Evolutionary conservation across 2,888 invertebrate genomes (phyloP), one percentile per base, ranked within the genome.

Genomic region (Acanthosepion lycidas): DNA sequence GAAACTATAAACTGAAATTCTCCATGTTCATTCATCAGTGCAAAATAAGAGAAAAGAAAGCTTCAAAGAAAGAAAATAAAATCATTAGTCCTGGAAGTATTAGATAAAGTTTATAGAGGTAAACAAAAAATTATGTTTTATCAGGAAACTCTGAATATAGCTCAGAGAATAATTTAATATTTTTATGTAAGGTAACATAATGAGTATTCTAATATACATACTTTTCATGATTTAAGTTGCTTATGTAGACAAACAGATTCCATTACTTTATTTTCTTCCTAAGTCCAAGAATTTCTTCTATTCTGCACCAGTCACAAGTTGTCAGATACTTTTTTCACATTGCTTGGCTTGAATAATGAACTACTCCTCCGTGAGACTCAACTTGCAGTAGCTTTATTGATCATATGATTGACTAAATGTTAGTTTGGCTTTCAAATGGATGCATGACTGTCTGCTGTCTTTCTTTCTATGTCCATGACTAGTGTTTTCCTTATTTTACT

Each of bases 221-320:
- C n/a, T 12, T 78, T 78, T 78, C n/a, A 78, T 12, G 33, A 15
- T 78, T 78, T 78, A n/a, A 78, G 33, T 78, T 78, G 78, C 33
- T 78, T 78, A n/a, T n/a, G 33, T n/a, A n/a, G n/a, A 78, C 15
- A 78, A n/a, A 33, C n/a, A 78, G 15, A n/a, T 78, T n/a, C n/a
- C 23, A 78, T 78, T 78, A 23, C n/a, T 78, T 78, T 78, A 78
- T 78, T 78, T 78, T 18, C n/a, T n/a, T 78, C n/a, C 78, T 78
- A 78, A 33, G 78, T 78, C 78, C 78, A 33, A 78, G 78, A 8
- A 33, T 78, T 78, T 78, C 78, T n/a, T 78, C 78, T 78, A 78
- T 78, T 78, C 78, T 78, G 78, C 78, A 78, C 78, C 78, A 78
- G 78, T n/a, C 78, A 78, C 78, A 78, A 78, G 78, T 78, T 78